Evolutionary conservation across 2,113 vertebrate genomes (phyloP).

Genomic region (Eretmochelys imbricata): DNA sequence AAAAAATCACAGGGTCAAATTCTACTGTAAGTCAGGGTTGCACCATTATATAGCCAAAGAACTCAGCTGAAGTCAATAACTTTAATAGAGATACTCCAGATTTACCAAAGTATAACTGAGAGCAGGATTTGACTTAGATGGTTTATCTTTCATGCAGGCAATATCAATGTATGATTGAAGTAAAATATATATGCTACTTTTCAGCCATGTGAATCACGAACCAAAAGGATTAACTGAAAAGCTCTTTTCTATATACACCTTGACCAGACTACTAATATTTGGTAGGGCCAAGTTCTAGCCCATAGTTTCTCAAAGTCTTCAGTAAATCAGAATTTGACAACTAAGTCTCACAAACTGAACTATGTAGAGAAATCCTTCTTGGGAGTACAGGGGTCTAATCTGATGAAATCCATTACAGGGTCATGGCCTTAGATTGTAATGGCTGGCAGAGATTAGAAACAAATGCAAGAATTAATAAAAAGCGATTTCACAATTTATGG

Average conservation of each 20-base stretch:
- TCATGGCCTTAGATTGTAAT: accelerated
- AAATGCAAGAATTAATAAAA: not conserved
- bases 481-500: accelerated
- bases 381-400: not conserved
- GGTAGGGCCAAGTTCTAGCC: not conserved
- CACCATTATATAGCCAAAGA: not conserved
- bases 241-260: not conserved
- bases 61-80: not conserved
- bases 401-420: accelerated
- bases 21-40: not conserved
- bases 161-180: not conserved
- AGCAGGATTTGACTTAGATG: not conserved
- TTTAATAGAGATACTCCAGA: not conserved
- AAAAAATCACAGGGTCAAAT: not conserved
- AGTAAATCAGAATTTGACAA: not conserved
- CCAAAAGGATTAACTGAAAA: not conserved
- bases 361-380: not conserved
- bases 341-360: not conserved
- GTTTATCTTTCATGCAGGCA: not conserved
- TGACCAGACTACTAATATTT: not conserved
- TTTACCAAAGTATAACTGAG: not conserved
- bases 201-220: not conserved
- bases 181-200: not conserved
- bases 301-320: not conserved
- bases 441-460: not conserved